Percentiles rank a stretch among this genome's conserved stretches.
Evolutionary conservation across 2,113 vertebrate genomes (phyloP).

Genomic region (Tringa solitaria): DNA sequence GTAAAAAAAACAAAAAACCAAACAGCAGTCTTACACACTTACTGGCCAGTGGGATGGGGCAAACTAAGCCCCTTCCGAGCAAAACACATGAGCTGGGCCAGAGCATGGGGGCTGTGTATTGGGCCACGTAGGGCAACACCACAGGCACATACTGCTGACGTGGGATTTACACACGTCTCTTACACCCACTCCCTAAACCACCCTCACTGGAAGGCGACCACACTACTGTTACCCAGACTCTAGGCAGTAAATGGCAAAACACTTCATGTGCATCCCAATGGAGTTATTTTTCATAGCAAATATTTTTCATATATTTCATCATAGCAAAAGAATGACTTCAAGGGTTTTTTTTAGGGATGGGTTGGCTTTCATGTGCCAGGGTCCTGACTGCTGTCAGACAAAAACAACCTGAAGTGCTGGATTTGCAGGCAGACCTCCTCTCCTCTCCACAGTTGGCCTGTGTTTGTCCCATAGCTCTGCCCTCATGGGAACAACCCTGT

Average conservation of each 20-base stretch:
- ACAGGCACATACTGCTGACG: not conserved
- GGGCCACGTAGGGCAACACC: rapidly evolving
- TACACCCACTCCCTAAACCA: not conserved
- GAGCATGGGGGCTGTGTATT: rapidly evolving
- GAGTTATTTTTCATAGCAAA: not conserved
- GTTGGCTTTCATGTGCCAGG: not conserved
- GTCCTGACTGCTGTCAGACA: not conserved
- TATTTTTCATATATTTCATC: not conserved
- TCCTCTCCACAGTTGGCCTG: not conserved
- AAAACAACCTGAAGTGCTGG: not conserved
- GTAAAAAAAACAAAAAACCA: not conserved
- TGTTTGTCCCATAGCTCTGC: not conserved
- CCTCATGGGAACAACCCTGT: not conserved
- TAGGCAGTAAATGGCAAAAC: not conserved
- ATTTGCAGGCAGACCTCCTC: not conserved
- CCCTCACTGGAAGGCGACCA: not conserved
- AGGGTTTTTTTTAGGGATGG: not conserved
- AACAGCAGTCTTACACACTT: not conserved
- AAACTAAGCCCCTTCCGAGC: not conserved
- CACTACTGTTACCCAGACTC: not conserved
- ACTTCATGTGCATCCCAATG: not conserved
- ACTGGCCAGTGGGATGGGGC: not conserved
- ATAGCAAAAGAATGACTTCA: not conserved
- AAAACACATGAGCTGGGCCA: not conserved
- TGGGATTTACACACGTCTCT: not conserved